Percentiles rank a stretch among this genome's conserved stretches.
Conservation (phyloP, 2,888 invertebrate species). For the Ectropis crepuscularia region DNA sequence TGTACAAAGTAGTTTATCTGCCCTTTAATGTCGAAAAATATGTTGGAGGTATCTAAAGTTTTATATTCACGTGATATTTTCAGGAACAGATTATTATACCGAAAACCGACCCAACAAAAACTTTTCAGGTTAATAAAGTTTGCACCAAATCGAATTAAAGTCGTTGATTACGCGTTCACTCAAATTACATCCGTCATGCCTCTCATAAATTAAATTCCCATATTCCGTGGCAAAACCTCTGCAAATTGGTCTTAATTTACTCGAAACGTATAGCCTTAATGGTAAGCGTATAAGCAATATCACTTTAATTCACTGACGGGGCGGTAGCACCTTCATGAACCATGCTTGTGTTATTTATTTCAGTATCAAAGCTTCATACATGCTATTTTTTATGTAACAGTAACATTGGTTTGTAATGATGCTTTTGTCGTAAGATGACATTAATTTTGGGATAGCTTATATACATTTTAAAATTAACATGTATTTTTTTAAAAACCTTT, state of each 20-base stretch:
- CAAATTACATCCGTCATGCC: conserved; percentile 72
- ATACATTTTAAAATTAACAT: too few relatives aligned
- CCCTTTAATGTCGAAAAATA: too few relatives aligned
- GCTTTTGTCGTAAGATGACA: too few relatives aligned
- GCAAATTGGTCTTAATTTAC: conserved; percentile 82
- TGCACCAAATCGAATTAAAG: conserved; percentile 65
- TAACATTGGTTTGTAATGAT: too few relatives aligned
- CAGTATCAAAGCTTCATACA: conserved; percentile 20
- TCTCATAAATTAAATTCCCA: conserved; percentile 76
- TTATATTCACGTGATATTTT: too few relatives aligned
- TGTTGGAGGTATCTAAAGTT: too few relatives aligned
- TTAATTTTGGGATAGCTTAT: too few relatives aligned
- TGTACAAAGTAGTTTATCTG: not conserved
- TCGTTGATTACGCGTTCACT: conserved; percentile 70
- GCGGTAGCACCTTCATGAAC: conserved; percentile 37
- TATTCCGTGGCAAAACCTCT: conserved; percentile 74
- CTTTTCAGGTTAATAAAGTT: conserved; percentile 39
- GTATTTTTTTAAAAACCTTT: too few relatives aligned
- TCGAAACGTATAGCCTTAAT: conserved; percentile 77
- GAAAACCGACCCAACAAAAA: conserved; percentile 17
- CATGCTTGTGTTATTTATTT: conserved; percentile 12
- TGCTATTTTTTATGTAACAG: not conserved
- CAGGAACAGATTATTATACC: conserved; percentile 3
- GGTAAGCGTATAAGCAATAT: conserved; percentile 77
- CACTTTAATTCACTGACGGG: conserved; percentile 63